phyloP scores from a whole-genome alignment of 2,888 invertebrate genomes.

The Hypena proboscidalis region DNA sequence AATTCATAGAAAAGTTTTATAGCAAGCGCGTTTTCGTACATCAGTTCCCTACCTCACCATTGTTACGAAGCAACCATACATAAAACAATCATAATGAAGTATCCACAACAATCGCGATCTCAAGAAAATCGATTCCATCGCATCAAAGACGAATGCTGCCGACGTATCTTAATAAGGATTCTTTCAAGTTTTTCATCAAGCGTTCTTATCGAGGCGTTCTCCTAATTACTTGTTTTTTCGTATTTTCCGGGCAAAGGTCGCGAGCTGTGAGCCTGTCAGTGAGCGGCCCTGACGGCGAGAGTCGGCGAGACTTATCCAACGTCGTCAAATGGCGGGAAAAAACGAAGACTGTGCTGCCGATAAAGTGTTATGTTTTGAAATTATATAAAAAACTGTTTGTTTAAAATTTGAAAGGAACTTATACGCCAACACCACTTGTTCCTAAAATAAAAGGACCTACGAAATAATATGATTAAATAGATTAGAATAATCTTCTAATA shows the following conservation, averaged over 20 bases:
- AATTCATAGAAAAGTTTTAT: too few species aligned
- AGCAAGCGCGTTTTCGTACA: too few species aligned
- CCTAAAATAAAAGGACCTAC: too few species aligned
- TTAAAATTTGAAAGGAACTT: too few species aligned
- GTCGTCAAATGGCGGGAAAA: conserved; percentile 23
- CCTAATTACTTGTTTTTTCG: conserved; percentile 45
- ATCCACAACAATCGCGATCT: conserved; percentile 13
- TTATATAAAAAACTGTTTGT: too few species aligned
- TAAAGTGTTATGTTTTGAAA: too few species aligned
- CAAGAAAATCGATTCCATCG: conserved; percentile 36
- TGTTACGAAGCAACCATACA: too few species aligned
- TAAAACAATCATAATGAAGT: conserved; percentile 12
- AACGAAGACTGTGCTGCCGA: too few species aligned
- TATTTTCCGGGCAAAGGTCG: conserved; percentile 16
- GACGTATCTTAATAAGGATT: conserved; percentile 53
- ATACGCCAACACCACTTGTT: too few species aligned
- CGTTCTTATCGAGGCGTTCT: conserved; percentile 39
- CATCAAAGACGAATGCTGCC: conserved; percentile 39
- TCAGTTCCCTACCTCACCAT: too few species aligned
- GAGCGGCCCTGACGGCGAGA: conserved; percentile 10
- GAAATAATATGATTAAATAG: too few species aligned
- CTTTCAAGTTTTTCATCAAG: conserved; percentile 53
- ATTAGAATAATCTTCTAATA: too few species aligned
- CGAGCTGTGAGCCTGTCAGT: conserved; percentile 9
- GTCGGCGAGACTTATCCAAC: conserved; percentile 20